These are phyloP conservation scores for Myotis pilosus DNA, from an alignment of 2,797 vertebrate species.

Conservation along the genomic window DNA sequence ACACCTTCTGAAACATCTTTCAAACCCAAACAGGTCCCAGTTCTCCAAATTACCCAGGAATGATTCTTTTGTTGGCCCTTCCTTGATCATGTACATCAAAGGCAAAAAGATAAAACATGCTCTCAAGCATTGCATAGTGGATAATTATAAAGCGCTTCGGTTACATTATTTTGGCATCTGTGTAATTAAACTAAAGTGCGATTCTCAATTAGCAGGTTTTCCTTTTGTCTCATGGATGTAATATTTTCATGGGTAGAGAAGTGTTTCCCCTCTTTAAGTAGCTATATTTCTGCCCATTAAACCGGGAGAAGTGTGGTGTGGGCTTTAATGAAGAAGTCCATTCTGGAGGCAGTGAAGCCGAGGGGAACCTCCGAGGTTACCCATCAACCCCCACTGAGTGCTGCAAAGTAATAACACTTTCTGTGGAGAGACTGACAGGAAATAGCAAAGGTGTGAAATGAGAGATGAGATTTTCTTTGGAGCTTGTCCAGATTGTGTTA, in stretches of 20 bases:
- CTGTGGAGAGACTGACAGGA: slow-evolving; percentile 63
- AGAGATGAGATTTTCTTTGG: slow-evolving; percentile 78
- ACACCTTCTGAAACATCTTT: slow-evolving; percentile 68
- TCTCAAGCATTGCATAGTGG: slow-evolving; percentile 68
- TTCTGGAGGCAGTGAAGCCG: neutral
- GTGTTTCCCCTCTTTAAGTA: slow-evolving; percentile 58
- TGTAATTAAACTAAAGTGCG: slow-evolving; percentile 77
- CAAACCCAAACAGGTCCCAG: slow-evolving; percentile 68
- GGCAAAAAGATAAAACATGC: slow-evolving; percentile 67
- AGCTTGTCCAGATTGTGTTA: slow-evolving; percentile 75
- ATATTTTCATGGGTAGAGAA: slow-evolving; percentile 68
- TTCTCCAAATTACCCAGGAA: slow-evolving; percentile 76
- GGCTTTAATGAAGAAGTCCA: slow-evolving; percentile 70
- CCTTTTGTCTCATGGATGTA: slow-evolving; percentile 73
- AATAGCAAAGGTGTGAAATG: slow-evolving; percentile 78
- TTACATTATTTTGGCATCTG: slow-evolving; percentile 78
- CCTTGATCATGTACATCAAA: slow-evolving; percentile 78
- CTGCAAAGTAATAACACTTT: slow-evolving; percentile 70
- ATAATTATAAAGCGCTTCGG: slow-evolving; percentile 74
- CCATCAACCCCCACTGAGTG: neutral
- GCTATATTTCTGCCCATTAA: slow-evolving; percentile 68
- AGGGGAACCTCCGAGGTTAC: slow-evolving; percentile 46
- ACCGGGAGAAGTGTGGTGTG: slow-evolving; percentile 43
- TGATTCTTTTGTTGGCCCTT: slow-evolving; percentile 73
- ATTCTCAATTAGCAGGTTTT: slow-evolving; percentile 79